Percentiles rank a stretch among this genome's conserved stretches.
Evolutionary conservation across 1,140 invertebrate genomes (phyloP).

Genomic region (Zaprionus davidi): DNA sequence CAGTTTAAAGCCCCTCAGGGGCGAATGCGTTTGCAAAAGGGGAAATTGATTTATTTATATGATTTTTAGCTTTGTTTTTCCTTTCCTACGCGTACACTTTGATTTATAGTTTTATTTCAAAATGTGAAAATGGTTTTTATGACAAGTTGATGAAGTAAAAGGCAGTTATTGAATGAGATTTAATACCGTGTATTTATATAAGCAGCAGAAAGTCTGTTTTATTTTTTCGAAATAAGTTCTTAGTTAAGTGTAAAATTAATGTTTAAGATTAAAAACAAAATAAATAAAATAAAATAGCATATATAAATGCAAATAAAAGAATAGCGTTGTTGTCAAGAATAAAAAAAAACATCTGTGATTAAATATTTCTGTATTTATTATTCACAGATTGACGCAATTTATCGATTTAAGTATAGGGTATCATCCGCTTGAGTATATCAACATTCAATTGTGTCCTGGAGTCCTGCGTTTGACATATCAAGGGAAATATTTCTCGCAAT

Average conservation of each 20-base stretch:
- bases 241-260: no score
- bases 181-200: background rate
- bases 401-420: background rate
- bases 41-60: conserved; percentile 17
- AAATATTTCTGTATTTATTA: no score
- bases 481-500: background rate
- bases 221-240: no score
- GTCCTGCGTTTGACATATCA: background rate
- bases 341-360: no score
- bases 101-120: conserved; percentile 13
- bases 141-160: conserved; percentile 6
- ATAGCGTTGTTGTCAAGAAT: no score
- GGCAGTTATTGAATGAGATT: background rate
- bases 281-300: no score
- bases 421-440: background rate
- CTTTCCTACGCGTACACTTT: background rate
- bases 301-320: no score
- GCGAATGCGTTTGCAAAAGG: background rate
- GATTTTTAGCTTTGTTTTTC: conserved; percentile 6
- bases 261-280: background rate
- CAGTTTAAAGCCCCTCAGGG: conserved; percentile 29
- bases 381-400: background rate
- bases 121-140: conserved; percentile 14
- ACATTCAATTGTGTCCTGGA: background rate
- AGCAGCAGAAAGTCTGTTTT: background rate